Evolutionary conservation across 2,113 vertebrate genomes (phyloP), one percentile per base, ranked within the genome.

Genomic region (Machaerirhynchus nigripectus): DNA sequence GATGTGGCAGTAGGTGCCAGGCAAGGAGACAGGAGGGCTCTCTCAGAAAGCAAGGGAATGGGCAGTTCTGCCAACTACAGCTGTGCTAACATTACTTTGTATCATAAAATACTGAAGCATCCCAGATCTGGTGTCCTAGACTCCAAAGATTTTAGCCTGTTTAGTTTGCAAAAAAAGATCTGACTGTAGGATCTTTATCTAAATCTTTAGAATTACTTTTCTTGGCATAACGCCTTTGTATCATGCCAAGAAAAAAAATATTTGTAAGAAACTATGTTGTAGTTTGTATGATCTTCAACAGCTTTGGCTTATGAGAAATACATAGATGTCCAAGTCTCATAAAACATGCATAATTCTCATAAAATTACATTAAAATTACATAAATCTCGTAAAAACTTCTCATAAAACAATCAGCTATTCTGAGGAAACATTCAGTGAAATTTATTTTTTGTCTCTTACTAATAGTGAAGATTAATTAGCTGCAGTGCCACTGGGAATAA

Each of bases 391-490:
- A 22, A 76, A 89, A 84, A 44, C 49, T 21, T 40, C 19, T 87
- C 20, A 55, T 60, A 53, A 75, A 88, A 20, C 74, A 92, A 80
- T 68, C 12, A 19, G 5, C 85, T 87, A 21, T 52, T 87, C 14
- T 71, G 69, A 53, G 74, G 22, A 27, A 93, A 47, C 1, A 11
- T 78, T 97, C 84, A 91, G 85, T 86, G 46, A 63, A 94, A 95
- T 20, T 92, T 77, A 19, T 55, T 63, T 90, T 50, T 96, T 93
- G 30, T 61, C 4, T 13, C 49, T 79, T 86, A 52, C n/a, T 88
- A 82, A 67, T 79, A 94, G 75, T 95, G 90, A 73, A 63, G 65
- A 83, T 94, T 56, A 93, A 83, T 77, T 73, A 56, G 11, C 60
- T 65, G 21, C 33, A 64, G n/a, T 73, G 44, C 60, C n/a, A 14